Evolutionary conservation across 2,888 invertebrate species (phyloP).

Genomic region (Heliconius ethilla): DNA sequence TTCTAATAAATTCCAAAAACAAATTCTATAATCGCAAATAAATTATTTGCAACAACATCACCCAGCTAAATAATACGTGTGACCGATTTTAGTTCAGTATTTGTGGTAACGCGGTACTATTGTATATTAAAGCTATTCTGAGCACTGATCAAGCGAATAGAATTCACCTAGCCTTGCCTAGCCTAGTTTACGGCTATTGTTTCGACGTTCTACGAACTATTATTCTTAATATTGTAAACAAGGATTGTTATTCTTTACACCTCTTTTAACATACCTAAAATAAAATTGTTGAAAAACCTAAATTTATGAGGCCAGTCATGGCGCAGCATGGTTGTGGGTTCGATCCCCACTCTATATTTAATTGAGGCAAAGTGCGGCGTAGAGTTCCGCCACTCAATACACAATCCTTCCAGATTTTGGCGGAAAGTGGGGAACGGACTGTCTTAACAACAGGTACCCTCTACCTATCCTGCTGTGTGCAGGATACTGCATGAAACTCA

Average conservation of each 20-base stretch:
- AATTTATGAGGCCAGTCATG: too few relatives aligned
- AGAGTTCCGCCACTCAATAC: too few relatives aligned
- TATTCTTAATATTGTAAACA: background rate
- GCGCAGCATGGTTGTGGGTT: too few relatives aligned
- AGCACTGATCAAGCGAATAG: constrained; percentile 41
- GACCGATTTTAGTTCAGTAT: constrained; percentile 47
- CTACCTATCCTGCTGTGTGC: too few relatives aligned
- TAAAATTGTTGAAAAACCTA: background rate
- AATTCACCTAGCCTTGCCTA: constrained; percentile 36
- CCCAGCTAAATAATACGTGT: constrained; percentile 46
- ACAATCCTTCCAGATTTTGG: too few relatives aligned
- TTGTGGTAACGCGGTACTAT: constrained; percentile 43
- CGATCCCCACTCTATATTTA: too few relatives aligned
- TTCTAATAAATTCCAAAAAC: constrained; percentile 37
- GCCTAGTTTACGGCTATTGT: constrained; percentile 42
- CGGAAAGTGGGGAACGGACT: too few relatives aligned
- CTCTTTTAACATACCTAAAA: background rate
- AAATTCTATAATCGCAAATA: constrained; percentile 46
- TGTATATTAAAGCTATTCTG: constrained; percentile 43
- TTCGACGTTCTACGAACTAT: constrained; percentile 23
- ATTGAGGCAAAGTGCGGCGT: too few relatives aligned
- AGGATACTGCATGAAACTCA: too few relatives aligned
- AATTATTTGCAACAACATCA: constrained; percentile 38
- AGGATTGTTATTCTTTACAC: background rate
- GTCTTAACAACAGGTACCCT: too few relatives aligned